Evolutionary conservation across 2,113 vertebrate genomes (phyloP), one percentile per base, ranked within the genome.

Genomic region (Tachuris rubrigastra): DNA sequence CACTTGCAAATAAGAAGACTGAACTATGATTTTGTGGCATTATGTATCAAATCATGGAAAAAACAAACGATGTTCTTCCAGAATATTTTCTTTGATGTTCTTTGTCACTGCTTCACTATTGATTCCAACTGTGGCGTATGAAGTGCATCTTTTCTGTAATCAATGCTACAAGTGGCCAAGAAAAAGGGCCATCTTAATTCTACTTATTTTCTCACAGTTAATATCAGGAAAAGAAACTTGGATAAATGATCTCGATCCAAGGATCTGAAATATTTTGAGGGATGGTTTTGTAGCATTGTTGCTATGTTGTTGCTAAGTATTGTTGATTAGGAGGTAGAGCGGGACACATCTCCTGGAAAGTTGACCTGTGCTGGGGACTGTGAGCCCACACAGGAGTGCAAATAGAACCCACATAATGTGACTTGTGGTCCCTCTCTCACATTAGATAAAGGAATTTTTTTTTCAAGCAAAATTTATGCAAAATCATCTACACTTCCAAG

Each of bases 41-140:
- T 83, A 79, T 59, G 18, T 90, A 71, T 63, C 92, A 96, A 95
- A 84, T 86, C 0, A 60, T n/a, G 87, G 82, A 63, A 80, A 80
- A 95, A 90, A 79, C 50, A 83, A 93, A 55, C 76, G 41, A n/a
- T 35, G 19, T 73, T 87, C 24, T 16, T 72, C 55, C 56, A 49
- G 95, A 95, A 83, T 90, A 78, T 81, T 78, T 95, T 84, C 85
- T 90, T 93, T 92, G 44, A 62, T 69, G 39, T 73, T 76, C 81
- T 90, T 94, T 96, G 82, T 89, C 33, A 25, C 25, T 74, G 47
- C 22, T 85, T 52, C 22, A 15, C 41, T 82, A 30, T 53, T 68
- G 78, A 95, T 96, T 88, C 59, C 55, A 55, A 80, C 24, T 41
- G n/a, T 73, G 52, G 46, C 55, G 24, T 22, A 6, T 31, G 37